phyloP scores from a whole-genome alignment of 2,113 vertebrate genomes.

The Oncorhynchus tshawytscha region DNA sequence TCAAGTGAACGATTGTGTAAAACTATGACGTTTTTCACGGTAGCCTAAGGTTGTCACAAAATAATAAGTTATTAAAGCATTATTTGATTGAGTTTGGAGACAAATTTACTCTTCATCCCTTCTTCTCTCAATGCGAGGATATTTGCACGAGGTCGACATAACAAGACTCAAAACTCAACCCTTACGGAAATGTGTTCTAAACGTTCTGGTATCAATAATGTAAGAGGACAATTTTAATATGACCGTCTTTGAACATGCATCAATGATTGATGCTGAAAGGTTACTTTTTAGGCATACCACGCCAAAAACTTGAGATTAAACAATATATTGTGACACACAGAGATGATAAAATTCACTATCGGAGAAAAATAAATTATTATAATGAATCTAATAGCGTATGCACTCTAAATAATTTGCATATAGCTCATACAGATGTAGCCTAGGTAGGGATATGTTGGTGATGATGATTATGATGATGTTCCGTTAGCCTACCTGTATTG shows the following conservation, averaged over 20 bases:
- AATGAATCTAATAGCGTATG: neutral
- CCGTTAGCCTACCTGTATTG: slow-evolving; percentile 55
- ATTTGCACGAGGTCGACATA: neutral
- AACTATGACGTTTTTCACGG: no score
- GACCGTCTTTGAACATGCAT: no score
- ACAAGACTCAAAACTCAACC: neutral
- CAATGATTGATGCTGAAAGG: no score
- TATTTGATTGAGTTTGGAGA: neutral
- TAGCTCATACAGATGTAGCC: neutral
- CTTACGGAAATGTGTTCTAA: neutral
- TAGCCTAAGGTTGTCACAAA: no score
- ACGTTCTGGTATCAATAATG: neutral
- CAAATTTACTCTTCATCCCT: neutral
- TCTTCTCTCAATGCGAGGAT: neutral
- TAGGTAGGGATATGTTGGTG: neutral
- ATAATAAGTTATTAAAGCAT: no score
- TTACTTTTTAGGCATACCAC: no score
- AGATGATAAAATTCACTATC: neutral
- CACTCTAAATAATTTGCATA: neutral
- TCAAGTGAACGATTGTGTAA: no score
- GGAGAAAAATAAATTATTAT: neutral
- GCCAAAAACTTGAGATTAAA: no score
- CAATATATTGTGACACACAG: neutral
- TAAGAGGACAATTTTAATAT: no score
- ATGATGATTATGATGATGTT: neutral